Evolutionary conservation across 1,140 invertebrate species (phyloP), one percentile per base, ranked within the genome.

Genomic region (Drosophila oshimai): DNA sequence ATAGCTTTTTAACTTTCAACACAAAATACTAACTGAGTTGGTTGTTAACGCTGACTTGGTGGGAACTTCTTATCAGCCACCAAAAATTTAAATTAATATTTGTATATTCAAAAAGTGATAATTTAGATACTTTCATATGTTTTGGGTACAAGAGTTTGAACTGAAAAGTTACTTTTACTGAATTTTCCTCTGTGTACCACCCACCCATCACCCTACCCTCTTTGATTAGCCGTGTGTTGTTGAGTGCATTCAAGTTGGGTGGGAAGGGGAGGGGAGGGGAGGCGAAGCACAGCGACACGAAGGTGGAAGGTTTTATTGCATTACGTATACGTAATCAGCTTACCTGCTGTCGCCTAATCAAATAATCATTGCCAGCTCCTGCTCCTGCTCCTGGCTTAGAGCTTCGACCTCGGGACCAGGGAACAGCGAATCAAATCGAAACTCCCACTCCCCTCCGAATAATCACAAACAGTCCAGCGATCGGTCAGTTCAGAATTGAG

Each of bases 241-340:
- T 50, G 60, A 67, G 62, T 67, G 62, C 62, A 67, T 65, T 28
- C 45, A 9, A 58, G 57, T 22, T 41, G 31, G 7, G 12, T 3
- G 6, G 6, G 10, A 12, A 9, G 7, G 10, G 9, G 1, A 10
- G 2, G 4, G 10, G n/a, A 5, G 39, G 24, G 4, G n/a, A n/a
- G 9, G 10, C 7, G 13, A 17, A 13, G 28, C 10, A 42, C 26
- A 39, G 33, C 29, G 18, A 39, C 47, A 39, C 10, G 12, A 10
- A 36, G 6, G 34, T 17, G 18, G 29, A 20, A 18, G 26, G 6
- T 13, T 28, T 36, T 41, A 65, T 49, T 77, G 74, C 67, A 77
- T 67, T 77, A 77, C 53, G 60, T 67, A 53, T 42, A 62, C 44
- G 75, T 80, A 79, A 79, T 80, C 55, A 79, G 76, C 76, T 80